phyloP scores from a whole-genome alignment of 53 echinoderm and acorn worm genomes.

The Astropecten irregularis region DNA sequence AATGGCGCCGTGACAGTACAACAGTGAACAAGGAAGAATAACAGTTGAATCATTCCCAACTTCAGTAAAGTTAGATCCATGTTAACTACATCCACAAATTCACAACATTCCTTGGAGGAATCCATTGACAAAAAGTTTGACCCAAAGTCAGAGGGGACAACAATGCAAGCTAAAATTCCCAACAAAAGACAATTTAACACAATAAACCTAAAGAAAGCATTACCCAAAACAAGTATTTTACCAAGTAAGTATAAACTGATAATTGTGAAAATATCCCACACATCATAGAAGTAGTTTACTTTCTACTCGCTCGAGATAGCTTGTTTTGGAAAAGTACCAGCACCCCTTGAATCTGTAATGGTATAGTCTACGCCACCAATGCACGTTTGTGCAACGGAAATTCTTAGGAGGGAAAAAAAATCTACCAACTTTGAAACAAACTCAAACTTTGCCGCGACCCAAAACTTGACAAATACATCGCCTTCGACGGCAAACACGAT shows the following conservation, averaged over 20 bases:
- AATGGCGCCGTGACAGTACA: no score
- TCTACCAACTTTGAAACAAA: background rate
- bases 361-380: background rate
- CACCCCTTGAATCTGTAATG: conserved; percentile 12
- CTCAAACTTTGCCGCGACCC: background rate
- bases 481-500: background rate
- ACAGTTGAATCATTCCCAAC: no score
- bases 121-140: no score
- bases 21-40: no score
- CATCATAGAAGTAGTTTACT: background rate
- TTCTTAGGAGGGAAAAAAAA: background rate
- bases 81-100: no score
- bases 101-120: no score
- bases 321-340: background rate
- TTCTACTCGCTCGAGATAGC: background rate
- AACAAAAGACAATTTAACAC: no score
- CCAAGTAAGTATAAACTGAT: background rate
- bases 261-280: background rate
- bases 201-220: no score
- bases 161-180: background rate
- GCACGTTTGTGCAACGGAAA: background rate
- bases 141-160: background rate
- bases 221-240: no score
- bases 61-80: no score
- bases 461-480: background rate